phyloP scores from a whole-genome alignment of 37 sponge, comb jelly and placozoan species.

The Ephydatia muelleri region DNA sequence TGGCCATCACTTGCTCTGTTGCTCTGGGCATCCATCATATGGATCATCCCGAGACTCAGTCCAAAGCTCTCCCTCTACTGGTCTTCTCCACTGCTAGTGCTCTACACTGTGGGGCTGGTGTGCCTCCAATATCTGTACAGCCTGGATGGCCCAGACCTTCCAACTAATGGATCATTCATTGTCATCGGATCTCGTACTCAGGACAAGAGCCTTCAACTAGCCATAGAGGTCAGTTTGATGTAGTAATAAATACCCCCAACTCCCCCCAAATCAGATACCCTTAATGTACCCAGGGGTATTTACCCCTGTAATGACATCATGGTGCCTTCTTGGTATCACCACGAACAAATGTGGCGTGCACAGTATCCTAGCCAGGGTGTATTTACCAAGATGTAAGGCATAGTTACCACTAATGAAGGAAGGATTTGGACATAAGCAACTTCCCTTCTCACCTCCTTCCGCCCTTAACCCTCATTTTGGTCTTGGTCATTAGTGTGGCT shows the following conservation, averaged over 20 bases:
- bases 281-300: no score
- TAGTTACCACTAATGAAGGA: no score
- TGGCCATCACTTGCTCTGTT: conserved; percentile 69
- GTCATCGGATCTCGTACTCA: background rate
- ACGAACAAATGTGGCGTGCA: no score
- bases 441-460: no score
- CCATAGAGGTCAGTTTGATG: background rate
- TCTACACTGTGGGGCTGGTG: conserved; percentile 53
- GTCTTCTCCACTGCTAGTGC: conserved; percentile 56
- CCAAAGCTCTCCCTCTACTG: conserved; percentile 47
- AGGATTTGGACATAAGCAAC: no score
- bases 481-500: no score
- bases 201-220: background rate
- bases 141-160: conserved; percentile 25
- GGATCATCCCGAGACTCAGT: conserved; percentile 57
- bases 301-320: no score
- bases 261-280: background rate
- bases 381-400: no score
- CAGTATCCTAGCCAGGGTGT: no score
- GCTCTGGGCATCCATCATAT: conserved; percentile 69
- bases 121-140: conserved; percentile 53
- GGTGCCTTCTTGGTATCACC: no score
- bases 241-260: background rate
- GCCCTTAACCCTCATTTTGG: no score
- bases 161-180: background rate